A percentile compares a stretch with the other conserved stretches of the same genome.
Evolutionary conservation across 1,140 invertebrate species (phyloP).

Genomic region (Colletes latitarsis): DNA sequence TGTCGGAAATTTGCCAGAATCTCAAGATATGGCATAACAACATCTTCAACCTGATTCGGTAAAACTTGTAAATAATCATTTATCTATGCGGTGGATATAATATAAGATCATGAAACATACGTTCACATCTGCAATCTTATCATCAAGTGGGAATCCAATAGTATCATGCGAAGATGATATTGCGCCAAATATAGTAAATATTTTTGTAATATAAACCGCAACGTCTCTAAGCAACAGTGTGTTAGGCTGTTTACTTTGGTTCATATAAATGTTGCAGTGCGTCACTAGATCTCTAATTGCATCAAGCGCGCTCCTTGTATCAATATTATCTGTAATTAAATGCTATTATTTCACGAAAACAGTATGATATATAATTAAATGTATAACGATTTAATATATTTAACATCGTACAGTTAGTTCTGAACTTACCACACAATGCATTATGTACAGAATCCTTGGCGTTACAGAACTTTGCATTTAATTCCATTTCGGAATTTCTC

Average conservation of each 20-base stretch:
- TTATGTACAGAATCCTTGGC: conserved; percentile 89
- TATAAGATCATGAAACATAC: conserved; percentile 78
- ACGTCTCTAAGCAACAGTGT: conserved; percentile 85
- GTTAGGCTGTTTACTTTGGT: conserved; percentile 83
- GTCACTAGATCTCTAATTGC: conserved; percentile 91
- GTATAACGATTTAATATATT: conserved; percentile 5
- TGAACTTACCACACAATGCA: conserved; percentile 90
- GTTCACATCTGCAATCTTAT: conserved; percentile 75
- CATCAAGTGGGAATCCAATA: conserved; percentile 90
- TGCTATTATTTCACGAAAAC: too few species aligned
- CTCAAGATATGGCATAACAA: conserved; percentile 93
- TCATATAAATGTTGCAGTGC: conserved; percentile 92
- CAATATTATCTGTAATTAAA: conserved; percentile 91
- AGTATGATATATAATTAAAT: too few species aligned
- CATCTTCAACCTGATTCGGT: conserved; percentile 86
- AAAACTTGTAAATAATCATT: conserved; percentile 7
- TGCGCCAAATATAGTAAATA: conserved; percentile 95
- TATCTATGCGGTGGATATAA: conserved; percentile 12
- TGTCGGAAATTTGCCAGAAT: conserved; percentile 94
- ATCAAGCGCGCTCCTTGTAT: conserved; percentile 94
- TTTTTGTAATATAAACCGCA: conserved; percentile 91
- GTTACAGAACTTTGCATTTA: conserved; percentile 86
- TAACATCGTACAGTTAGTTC: conserved; percentile 20
- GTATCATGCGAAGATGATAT: conserved; percentile 85
- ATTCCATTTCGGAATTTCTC: conserved; percentile 83